Conservation (phyloP, 1,140 invertebrate genomes). For the Drosophila pectinifera region DNA sequence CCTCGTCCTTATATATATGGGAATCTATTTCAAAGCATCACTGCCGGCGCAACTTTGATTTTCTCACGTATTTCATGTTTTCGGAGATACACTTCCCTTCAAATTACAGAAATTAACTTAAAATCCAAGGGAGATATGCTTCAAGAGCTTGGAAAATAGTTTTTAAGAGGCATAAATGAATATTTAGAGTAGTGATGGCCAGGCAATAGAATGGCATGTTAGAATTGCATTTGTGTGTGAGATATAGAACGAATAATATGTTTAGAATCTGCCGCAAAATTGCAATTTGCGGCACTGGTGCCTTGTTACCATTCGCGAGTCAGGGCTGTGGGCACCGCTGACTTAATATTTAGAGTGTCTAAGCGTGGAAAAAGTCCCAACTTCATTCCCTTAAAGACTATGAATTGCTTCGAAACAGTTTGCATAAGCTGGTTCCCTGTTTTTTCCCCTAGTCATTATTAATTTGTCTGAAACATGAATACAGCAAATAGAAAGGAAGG, state of each 20-base stretch:
- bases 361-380: neutral
- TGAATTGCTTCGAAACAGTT: conserved; percentile 2
- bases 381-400: neutral
- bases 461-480: conserved; percentile 37
- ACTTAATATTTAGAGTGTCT: too few relatives aligned
- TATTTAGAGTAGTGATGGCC: too few relatives aligned
- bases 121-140: neutral
- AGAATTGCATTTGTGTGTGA: too few relatives aligned
- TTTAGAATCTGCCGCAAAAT: too few relatives aligned
- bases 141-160: conserved; percentile 1
- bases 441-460: neutral
- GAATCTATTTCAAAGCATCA: conserved; percentile 46
- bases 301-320: too few relatives aligned
- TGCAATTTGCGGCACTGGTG: too few relatives aligned
- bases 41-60: conserved; percentile 46
- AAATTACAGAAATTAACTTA: conserved; percentile 16
- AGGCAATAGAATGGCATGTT: too few relatives aligned
- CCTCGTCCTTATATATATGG: conserved; percentile 20
- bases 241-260: too few relatives aligned
- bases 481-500: conserved; percentile 15
- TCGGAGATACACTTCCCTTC: conserved; percentile 52
- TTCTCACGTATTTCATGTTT: conserved; percentile 85
- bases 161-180: neutral
- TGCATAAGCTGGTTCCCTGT: neutral
- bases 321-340: too few relatives aligned